Percentiles rank a stretch among this genome's conserved stretches.
phyloP scores from a whole-genome alignment of 2,888 invertebrate genomes.

The Nemurella pictetii region DNA sequence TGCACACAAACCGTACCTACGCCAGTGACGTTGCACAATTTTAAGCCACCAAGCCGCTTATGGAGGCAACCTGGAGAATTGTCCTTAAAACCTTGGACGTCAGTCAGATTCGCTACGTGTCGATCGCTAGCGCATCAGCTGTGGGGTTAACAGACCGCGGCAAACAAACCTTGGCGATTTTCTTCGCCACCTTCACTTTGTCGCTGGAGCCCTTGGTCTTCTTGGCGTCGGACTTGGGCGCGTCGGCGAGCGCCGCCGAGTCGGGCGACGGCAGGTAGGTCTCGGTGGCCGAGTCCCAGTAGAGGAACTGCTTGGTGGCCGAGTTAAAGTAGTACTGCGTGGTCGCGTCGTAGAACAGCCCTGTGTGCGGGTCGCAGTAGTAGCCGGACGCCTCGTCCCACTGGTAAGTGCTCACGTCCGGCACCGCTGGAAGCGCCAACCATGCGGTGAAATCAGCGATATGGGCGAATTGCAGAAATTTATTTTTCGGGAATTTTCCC shows the following conservation, averaged over 20 bases:
- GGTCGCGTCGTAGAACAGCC: slow-evolving; percentile 93
- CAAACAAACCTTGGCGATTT: slow-evolving; percentile 79
- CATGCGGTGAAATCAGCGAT: not conserved
- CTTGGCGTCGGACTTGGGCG: slow-evolving; percentile 61
- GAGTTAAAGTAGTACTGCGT: slow-evolving; percentile 97
- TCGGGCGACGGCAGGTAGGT: slow-evolving; percentile 62
- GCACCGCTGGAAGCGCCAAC: slow-evolving; percentile 62
- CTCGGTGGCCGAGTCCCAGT: slow-evolving; percentile 82
- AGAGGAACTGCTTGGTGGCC: slow-evolving; percentile 86
- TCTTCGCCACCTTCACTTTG: slow-evolving; percentile 96
- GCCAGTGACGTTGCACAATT: no score
- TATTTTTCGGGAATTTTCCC: no score
- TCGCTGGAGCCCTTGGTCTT: slow-evolving; percentile 76
- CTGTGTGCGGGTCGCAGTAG: slow-evolving; percentile 91
- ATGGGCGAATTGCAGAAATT: no score
- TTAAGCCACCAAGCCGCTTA: no score
- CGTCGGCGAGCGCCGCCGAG: slow-evolving; percentile 47
- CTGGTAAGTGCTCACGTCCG: slow-evolving; percentile 89
- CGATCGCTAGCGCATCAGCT: no score
- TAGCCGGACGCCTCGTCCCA: slow-evolving; percentile 95
- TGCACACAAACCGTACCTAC: no score
- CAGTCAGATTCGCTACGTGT: no score
- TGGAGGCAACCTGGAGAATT: no score
- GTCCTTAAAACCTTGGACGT: no score
- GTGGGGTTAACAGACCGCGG: not conserved